Evolutionary conservation across 2,888 invertebrate species (phyloP).

Genomic region (Choreutis nemorana): DNA sequence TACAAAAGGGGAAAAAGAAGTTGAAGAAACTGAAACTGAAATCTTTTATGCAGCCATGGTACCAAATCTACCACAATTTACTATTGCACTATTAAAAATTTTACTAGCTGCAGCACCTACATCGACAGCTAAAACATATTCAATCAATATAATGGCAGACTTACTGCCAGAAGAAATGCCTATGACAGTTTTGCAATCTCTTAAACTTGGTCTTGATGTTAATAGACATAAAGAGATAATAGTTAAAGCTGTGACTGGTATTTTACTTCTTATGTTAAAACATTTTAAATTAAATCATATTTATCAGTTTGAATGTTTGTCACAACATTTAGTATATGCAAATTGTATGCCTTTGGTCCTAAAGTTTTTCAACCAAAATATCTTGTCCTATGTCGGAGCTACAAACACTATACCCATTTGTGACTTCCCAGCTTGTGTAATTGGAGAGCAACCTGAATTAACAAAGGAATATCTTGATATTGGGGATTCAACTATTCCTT

Average conservation of each 20-base stretch:
- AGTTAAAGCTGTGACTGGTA: constrained; percentile 93
- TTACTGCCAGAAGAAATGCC: constrained; percentile 98
- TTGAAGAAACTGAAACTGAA: constrained; percentile 86
- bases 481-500: constrained; percentile 79
- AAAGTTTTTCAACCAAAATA: constrained; percentile 99
- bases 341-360: constrained; percentile 98
- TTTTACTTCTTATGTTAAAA: constrained; percentile 90
- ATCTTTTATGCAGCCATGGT: constrained; percentile 92
- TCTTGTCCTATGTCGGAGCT: constrained; percentile 92
- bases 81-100: constrained; percentile 96
- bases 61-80: constrained; percentile 95
- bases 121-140: constrained; percentile 97
- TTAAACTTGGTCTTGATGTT: constrained; percentile 96
- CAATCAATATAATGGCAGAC: constrained; percentile 98
- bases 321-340: constrained; percentile 97
- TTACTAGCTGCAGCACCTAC: constrained; percentile 97
- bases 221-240: constrained; percentile 99
- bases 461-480: constrained; percentile 91
- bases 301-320: constrained; percentile 99
- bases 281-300: constrained; percentile 97
- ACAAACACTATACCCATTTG: constrained; percentile 93
- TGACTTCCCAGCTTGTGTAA: constrained; percentile 96
- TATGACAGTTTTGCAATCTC: constrained; percentile 92
- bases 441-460: constrained; percentile 93
- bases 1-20: constrained; percentile 81